Evolutionary conservation across 92 coral and sea anemone species (phyloP).

Genomic region (Epizoanthus illoricatus): DNA sequence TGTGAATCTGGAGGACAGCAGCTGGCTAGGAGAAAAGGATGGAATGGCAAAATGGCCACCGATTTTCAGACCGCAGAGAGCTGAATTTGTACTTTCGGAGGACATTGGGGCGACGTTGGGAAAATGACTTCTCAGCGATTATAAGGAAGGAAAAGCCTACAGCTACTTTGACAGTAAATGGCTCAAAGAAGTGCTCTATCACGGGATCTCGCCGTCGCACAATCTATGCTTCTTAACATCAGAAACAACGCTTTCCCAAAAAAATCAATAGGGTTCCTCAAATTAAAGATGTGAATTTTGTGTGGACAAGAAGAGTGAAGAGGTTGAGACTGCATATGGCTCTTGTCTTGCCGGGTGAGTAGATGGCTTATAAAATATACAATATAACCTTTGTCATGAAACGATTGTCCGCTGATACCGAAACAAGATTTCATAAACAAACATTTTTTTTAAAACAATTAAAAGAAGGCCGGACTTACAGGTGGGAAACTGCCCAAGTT

Average conservation of each 20-base stretch:
- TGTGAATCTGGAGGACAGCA: constrained; percentile 11
- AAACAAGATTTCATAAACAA: background rate
- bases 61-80: constrained; percentile 22
- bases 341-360: constrained; percentile 32
- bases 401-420: background rate
- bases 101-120: constrained; percentile 39
- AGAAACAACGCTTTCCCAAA: constrained; percentile 53
- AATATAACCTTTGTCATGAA: background rate
- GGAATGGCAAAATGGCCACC: constrained; percentile 56
- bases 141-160: constrained; percentile 59
- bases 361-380: constrained; percentile 39
- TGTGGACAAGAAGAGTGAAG: constrained; percentile 22
- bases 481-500: background rate
- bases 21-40: constrained; percentile 33
- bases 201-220: constrained; percentile 42
- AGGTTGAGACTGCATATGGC: constrained; percentile 20
- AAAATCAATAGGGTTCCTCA: constrained; percentile 50
- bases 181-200: constrained; percentile 56
- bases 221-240: constrained; percentile 47
- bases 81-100: constrained; percentile 41
- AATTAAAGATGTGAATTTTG: constrained; percentile 59
- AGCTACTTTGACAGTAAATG: constrained; percentile 60
- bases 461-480: background rate
- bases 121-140: constrained; percentile 55
- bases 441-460: background rate